Percentiles rank a stretch among this genome's conserved stretches.
Evolutionary conservation across 2,797 vertebrate genomes (phyloP).

Genomic region (Cheirogaleus major): DNA sequence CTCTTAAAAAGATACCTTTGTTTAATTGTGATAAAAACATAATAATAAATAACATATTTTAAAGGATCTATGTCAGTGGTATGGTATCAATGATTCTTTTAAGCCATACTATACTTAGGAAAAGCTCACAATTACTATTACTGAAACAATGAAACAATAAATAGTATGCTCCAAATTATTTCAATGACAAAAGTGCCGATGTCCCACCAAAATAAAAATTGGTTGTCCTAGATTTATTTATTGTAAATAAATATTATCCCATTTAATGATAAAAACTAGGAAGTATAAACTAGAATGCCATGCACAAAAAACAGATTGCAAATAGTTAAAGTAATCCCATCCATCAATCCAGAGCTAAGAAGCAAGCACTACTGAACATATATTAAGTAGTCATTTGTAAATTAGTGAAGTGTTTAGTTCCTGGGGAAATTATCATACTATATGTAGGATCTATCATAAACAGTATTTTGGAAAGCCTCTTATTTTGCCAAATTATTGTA

Average conservation of each 20-base stretch:
- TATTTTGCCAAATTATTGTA: constrained; percentile 50
- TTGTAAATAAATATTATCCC: neutral
- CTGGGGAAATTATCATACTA: constrained; percentile 34
- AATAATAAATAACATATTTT: neutral
- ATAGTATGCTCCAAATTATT: neutral
- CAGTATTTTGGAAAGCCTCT: constrained; percentile 60
- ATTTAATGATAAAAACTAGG: constrained; percentile 16
- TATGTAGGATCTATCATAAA: constrained; percentile 39
- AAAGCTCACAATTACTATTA: neutral
- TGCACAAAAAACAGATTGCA: constrained; percentile 55
- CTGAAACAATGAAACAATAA: neutral
- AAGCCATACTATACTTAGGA: neutral
- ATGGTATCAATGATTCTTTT: neutral
- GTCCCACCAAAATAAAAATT: neutral
- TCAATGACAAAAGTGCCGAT: neutral
- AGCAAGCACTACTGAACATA: constrained; percentile 59
- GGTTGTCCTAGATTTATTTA: neutral
- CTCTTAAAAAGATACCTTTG: neutral
- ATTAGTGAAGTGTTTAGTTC: constrained; percentile 43
- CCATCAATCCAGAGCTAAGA: constrained; percentile 60
- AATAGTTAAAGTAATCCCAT: constrained; percentile 48
- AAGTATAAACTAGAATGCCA: constrained; percentile 69
- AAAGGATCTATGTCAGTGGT: neutral
- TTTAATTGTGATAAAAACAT: neutral
- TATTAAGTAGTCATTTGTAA: constrained; percentile 59